phyloP scores from a whole-genome alignment of 2,888 invertebrate genomes.

The Andrena trimmerana region DNA sequence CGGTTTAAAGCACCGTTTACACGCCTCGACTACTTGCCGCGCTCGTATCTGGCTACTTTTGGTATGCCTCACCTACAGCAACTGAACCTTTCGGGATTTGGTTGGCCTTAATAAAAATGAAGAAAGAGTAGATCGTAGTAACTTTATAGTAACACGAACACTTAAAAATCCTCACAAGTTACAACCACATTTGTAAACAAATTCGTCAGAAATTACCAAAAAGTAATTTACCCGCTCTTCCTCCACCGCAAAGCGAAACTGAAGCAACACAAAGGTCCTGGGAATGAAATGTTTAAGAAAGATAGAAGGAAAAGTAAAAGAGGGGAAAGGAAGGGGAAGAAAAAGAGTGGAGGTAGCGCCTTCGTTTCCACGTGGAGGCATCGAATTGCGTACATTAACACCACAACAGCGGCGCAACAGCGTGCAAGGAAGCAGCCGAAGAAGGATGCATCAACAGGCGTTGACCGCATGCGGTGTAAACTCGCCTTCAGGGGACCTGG shows the following conservation, averaged over 20 bases:
- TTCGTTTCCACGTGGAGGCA: constrained; percentile 31
- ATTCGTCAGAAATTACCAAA: neutral
- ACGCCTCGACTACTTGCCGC: constrained; percentile 47
- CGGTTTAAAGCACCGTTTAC: constrained; percentile 73
- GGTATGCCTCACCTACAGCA: neutral
- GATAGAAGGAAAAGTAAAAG: neutral
- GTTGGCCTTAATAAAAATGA: neutral
- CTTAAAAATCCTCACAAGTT: too few relatives aligned
- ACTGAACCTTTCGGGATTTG: neutral
- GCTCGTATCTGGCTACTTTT: neutral
- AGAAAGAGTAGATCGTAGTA: neutral
- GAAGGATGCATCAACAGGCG: constrained; percentile 75
- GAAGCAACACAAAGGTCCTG: neutral
- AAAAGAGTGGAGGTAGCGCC: constrained; percentile 20
- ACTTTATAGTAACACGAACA: too few relatives aligned
- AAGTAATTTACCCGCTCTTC: neutral
- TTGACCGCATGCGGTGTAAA: constrained; percentile 78
- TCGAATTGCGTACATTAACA: constrained; percentile 57
- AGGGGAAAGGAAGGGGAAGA: neutral
- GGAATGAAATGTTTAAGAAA: constrained; percentile 16
- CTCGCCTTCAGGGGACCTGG: constrained; percentile 76
- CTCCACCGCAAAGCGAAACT: neutral
- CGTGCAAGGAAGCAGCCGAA: constrained; percentile 65
- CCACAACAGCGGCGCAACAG: constrained; percentile 43
- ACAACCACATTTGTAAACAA: neutral